These are phyloP conservation scores for Pemphigus obesinymphae DNA, from an alignment of 1,140 invertebrate genomes.

Conservation along the genomic window DNA sequence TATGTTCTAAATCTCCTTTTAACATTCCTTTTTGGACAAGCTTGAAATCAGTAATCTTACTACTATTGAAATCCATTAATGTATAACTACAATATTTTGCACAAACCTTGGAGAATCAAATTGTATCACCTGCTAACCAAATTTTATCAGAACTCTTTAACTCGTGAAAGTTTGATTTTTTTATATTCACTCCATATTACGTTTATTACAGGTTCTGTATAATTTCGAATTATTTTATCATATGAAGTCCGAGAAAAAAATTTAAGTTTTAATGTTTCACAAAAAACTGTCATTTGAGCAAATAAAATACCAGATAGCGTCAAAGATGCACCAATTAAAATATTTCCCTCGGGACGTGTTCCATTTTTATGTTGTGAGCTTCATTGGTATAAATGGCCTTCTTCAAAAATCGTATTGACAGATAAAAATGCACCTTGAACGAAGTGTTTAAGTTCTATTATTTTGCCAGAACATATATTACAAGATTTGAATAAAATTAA, in stretches of 20 bases:
- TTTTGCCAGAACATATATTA: background rate
- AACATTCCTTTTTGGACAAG: slow-evolving; percentile 5
- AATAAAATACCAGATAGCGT: background rate
- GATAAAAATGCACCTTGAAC: background rate
- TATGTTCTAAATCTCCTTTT: background rate
- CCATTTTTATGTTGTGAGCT: background rate
- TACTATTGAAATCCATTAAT: background rate
- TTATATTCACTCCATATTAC: background rate
- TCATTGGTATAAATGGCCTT: background rate
- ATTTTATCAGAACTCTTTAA: background rate
- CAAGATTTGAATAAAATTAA: background rate
- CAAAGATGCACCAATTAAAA: background rate
- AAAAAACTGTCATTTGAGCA: background rate
- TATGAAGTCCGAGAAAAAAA: background rate
- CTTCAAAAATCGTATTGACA: background rate
- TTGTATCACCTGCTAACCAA: slow-evolving; percentile 21
- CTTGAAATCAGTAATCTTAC: slow-evolving; percentile 3
- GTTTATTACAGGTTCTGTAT: background rate
- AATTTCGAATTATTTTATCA: background rate
- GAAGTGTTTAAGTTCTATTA: background rate
- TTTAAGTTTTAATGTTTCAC: background rate
- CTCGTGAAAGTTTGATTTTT: background rate
- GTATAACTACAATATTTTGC: background rate
- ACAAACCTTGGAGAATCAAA: slow-evolving; percentile 14
- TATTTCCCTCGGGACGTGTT: background rate